phyloP scores from a whole-genome alignment of 2,113 vertebrate genomes.

The Paratilapia polleni region DNA sequence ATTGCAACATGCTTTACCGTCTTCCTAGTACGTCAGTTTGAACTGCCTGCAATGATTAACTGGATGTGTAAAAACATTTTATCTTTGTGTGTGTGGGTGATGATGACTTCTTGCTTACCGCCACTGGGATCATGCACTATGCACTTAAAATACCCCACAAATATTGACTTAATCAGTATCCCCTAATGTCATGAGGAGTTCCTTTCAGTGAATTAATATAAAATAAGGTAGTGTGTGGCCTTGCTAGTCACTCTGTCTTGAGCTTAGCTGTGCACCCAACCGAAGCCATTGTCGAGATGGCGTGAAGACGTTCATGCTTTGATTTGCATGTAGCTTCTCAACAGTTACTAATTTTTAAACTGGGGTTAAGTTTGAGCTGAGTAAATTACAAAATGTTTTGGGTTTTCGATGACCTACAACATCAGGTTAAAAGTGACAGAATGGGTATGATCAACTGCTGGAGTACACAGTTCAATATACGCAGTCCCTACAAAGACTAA shows the following conservation, averaged over 20 bases:
- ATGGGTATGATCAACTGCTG: neutral
- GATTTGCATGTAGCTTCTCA: slow-evolving; percentile 13
- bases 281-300: neutral
- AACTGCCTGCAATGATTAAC: slow-evolving; percentile 49
- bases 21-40: neutral
- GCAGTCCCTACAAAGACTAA: neutral
- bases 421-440: neutral
- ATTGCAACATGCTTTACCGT: slow-evolving; percentile 13
- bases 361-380: neutral
- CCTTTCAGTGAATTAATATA: neutral
- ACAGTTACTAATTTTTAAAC: neutral
- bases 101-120: neutral
- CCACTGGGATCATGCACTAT: neutral
- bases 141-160: slow-evolving; percentile 33
- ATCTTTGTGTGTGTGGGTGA: neutral
- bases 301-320: slow-evolving; percentile 14
- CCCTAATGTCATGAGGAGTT: neutral
- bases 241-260: neutral
- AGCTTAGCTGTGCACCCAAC: neutral
- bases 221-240: neutral
- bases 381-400: neutral
- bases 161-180: slow-evolving; percentile 64
- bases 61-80: neutral
- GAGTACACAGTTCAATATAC: neutral
- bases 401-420: neutral